Conservation (phyloP, 2,888 invertebrate genomes). For the Coleophora deauratella region DNA sequence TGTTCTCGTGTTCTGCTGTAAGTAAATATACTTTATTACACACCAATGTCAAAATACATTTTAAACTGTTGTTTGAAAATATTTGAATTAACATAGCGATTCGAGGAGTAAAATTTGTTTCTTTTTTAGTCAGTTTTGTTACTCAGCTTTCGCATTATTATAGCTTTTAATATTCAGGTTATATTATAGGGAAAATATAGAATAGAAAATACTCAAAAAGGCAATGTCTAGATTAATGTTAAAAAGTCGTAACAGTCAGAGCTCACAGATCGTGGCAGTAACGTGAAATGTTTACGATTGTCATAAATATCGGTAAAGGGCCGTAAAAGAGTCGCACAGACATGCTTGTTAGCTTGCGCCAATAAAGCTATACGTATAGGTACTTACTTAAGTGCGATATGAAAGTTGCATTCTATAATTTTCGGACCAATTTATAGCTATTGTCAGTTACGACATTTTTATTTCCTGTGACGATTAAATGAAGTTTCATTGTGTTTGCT, state of each 20-base stretch:
- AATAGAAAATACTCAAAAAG: neutral
- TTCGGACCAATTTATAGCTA: neutral
- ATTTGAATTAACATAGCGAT: no score
- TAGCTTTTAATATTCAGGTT: no score
- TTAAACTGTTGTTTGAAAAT: no score
- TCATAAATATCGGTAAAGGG: slow-evolving; percentile 9
- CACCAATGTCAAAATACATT: no score
- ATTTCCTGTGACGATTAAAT: neutral
- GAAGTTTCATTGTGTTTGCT: neutral
- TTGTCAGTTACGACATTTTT: neutral
- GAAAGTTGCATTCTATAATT: neutral
- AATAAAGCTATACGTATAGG: neutral
- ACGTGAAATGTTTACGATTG: slow-evolving; percentile 1
- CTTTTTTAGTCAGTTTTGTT: no score
- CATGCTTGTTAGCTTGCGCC: slow-evolving; percentile 4
- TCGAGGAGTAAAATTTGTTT: no score
- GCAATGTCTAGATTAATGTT: neutral
- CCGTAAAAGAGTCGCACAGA: slow-evolving; percentile 2
- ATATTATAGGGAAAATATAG: no score
- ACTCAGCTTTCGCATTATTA: no score
- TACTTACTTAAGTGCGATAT: no score
- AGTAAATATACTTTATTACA: no score
- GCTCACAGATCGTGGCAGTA: neutral
- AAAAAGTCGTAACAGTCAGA: neutral
- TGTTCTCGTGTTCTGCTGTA: no score